Base-by-base conservation (phyloP, 2,113 vertebrate genomes). In the Phalacrocorax pelagicus region DNA sequence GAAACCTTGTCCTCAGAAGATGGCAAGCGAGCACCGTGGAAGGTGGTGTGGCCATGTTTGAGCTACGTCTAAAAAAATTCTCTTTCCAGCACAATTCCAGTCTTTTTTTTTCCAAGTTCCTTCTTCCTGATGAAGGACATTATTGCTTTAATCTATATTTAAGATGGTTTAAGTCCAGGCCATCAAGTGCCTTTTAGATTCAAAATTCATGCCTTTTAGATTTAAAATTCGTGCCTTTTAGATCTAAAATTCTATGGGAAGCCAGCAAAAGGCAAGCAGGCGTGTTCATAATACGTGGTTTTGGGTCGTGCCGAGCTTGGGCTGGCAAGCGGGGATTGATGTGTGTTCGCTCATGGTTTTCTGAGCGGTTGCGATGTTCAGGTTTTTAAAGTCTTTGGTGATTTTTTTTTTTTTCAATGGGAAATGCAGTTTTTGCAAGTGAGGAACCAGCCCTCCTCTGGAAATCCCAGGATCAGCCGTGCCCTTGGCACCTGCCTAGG, bases 231-330 rank as follows among this genome's bases (percentile, higher is more conserved):
- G 38, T 38, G 38, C 38, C 38, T 38, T 38, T 38, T 38, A 38
- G 38, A 38, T 38, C 38, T 38, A 38, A 38, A 38, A 38, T 46
- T 52, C 54, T 10, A 2, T 6, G 36, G 51, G 38, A 49, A 59
- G 27, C 19, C 40, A 16, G 38, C 12, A 38, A 34, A 73, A 63
- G 59, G 29, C 72, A 42, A 46, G 29, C 14, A 30, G 59, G 57
- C 2, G 2, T 1, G 12, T 47, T 62, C 1, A 0, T 4, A 13
- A 13, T 3, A 15, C 4, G 5, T 3, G 27, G 42, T 2, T 75
- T 79, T 70, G 63, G 42, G 57, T 27, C 4, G 5, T 29, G 57
- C 51, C 0, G 0, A 30, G 81, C 38, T 34, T 34, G 52, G 38
- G 55, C 55, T 30, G 49, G 38, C 0, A 0, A 11, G 8, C 1